Conservation (phyloP, 2,888 invertebrate genomes). For the Orthosia gothica region DNA sequence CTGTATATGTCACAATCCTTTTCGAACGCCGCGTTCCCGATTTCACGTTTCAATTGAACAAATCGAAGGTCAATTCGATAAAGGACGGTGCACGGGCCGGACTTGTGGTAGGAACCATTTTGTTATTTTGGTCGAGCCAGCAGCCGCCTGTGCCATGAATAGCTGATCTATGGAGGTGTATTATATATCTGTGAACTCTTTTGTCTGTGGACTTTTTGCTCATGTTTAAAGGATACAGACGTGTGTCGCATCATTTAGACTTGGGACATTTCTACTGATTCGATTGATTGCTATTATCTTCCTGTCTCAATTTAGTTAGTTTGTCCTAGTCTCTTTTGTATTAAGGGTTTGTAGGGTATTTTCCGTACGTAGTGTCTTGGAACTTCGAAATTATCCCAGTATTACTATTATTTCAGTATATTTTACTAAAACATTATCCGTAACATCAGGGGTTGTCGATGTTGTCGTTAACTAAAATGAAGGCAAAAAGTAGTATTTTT, state of each 20-base stretch:
- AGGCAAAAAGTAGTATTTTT: constrained; percentile 2
- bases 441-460: not conserved
- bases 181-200: constrained; percentile 15
- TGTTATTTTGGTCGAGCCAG: constrained; percentile 51
- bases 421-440: not conserved
- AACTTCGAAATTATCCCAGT: not conserved
- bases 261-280: constrained; percentile 19
- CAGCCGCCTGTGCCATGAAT: constrained; percentile 44
- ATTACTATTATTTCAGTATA: too few species aligned
- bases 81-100: constrained; percentile 18
- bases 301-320: constrained; percentile 4
- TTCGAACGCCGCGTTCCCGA: constrained; percentile 20
- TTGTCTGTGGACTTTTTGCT: too few species aligned
- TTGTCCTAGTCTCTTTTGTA: constrained; percentile 13
- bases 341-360: constrained; percentile 1
- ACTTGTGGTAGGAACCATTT: constrained; percentile 39
- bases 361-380: too few species aligned
- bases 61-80: constrained; percentile 57
- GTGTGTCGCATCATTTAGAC: constrained; percentile 43
- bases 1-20: constrained; percentile 20
- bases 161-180: constrained; percentile 40
- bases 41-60: constrained; percentile 47
- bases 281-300: constrained; percentile 31
- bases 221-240: constrained; percentile 22
- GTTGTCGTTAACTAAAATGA: constrained; percentile 8